phyloP scores from a whole-genome alignment of 2,113 vertebrate genomes.

The Verasper variegatus region DNA sequence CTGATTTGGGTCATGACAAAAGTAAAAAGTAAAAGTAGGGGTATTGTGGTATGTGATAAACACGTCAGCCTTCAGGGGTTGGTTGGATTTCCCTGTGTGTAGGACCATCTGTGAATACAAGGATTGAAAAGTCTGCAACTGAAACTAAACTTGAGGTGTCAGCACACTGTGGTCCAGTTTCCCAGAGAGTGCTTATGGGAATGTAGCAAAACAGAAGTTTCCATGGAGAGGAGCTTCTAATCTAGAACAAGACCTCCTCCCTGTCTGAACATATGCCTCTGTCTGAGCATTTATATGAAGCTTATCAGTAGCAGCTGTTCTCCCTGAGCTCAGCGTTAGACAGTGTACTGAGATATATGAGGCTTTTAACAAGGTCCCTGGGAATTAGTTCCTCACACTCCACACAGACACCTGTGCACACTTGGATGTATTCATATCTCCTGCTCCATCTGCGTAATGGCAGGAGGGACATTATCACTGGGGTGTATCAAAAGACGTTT shows the following conservation, averaged over 20 bases:
- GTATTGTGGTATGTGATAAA: not conserved
- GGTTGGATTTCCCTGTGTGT: not conserved
- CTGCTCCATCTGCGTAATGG: slow-evolving; percentile 58
- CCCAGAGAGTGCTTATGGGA: slow-evolving; percentile 22
- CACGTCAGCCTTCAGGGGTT: not conserved
- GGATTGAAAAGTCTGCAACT: slow-evolving; percentile 2
- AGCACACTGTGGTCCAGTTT: slow-evolving; percentile 32
- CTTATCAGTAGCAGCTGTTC: slow-evolving; percentile 52
- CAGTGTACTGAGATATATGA: slow-evolving; percentile 50
- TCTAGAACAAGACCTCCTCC: slow-evolving; percentile 10
- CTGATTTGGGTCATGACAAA: not conserved
- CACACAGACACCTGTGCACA: slow-evolving; percentile 16
- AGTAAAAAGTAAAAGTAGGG: no score
- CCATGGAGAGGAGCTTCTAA: slow-evolving; percentile 11
- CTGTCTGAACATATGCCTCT: slow-evolving; percentile 30
- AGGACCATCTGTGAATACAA: no score
- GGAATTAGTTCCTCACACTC: not conserved
- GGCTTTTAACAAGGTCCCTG: slow-evolving; percentile 43
- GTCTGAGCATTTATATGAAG: slow-evolving; percentile 38
- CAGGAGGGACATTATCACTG: slow-evolving; percentile 63
- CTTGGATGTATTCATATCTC: slow-evolving; percentile 10
- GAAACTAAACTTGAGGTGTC: slow-evolving; percentile 15
- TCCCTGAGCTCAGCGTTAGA: slow-evolving; percentile 21
- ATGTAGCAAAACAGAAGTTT: slow-evolving; percentile 21
- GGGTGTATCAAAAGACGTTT: slow-evolving; percentile 48